Base-by-base conservation (phyloP, 2,888 invertebrate genomes). In the Oscheius sp. region DNA sequence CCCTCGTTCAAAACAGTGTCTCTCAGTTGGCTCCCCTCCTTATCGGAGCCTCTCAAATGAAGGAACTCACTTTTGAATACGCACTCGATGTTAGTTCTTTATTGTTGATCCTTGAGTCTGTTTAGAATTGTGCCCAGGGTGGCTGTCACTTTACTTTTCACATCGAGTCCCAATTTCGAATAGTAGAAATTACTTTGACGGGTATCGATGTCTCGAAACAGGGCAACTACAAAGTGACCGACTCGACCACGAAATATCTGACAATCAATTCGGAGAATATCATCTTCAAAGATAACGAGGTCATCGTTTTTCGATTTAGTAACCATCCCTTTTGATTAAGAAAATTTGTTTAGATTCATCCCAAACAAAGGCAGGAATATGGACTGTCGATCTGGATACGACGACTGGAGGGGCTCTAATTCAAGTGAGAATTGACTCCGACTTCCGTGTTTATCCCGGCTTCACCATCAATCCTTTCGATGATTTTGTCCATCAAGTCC, bases 401-500 rank as follows among this genome's bases (percentile, higher is more conserved):
- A 17, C 26, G 0, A 6, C 24, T 9, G 59, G 59, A 22, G 44
- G 24, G 9, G 20, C 28, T 6, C 12, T 17, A 24, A 30, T 44
- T 14, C 59, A 59, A 24, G 28, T 26, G 9, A 9, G 41, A 9
- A 44, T 59, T 28, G 44, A 41, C 44, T 59, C 59, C 2, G 59
- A 41, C 44, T n/a, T 59, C 17, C 59, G 41, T 8, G 14, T 59
- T 3, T 59, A 22, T 26, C 59, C 59, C n/a, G 59, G 59, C 28
- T 59, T 59, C 28, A 59, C 59, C 24, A 26, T 59, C 9, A 28
- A 41, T 30, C 9, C 14, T n/a, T 38, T 38, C 17, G 59, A 59
- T n/a, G 59, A 59, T 26, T 59, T 59, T 44, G 59, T 59, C n/a
- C 59, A 59, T n/a, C 59, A 59, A 26, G 26, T 59, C 14, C 59